Evolutionary conservation across 2,113 vertebrate species (phyloP).

Genomic region (Scomber colias): DNA sequence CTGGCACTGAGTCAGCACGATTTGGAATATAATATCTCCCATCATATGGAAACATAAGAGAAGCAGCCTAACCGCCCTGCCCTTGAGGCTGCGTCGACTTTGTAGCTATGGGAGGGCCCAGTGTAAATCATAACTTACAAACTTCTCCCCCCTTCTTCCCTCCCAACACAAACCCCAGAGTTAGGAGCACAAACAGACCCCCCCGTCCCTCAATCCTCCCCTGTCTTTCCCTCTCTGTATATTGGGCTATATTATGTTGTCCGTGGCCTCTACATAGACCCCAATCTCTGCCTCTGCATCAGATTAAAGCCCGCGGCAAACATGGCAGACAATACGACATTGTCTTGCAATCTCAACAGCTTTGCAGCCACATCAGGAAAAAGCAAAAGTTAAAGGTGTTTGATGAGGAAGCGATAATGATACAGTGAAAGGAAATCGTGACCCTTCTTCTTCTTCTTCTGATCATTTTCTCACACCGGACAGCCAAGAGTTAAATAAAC

Average conservation of each 20-base stretch:
- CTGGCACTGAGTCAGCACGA: conserved; percentile 84
- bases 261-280: conserved; percentile 50
- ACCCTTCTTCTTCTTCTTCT: conserved; percentile 15
- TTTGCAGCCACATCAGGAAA: conserved; percentile 16
- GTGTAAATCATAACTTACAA: conserved; percentile 77
- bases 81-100: conserved; percentile 55
- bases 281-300: conserved; percentile 66
- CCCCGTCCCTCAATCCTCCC: neutral
- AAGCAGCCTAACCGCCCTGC: conserved; percentile 63
- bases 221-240: neutral
- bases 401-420: conserved; percentile 65
- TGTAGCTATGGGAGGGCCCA: conserved; percentile 66
- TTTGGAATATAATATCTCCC: conserved; percentile 81
- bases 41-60: conserved; percentile 71
- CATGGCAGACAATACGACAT: conserved; percentile 70
- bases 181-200: conserved; percentile 62
- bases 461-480: conserved; percentile 16
- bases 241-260: conserved; percentile 44
- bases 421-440: conserved; percentile 49
- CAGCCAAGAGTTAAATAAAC: conserved; percentile 38
- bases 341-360: conserved; percentile 58
- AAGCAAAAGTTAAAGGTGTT: conserved; percentile 29
- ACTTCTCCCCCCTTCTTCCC: conserved; percentile 61
- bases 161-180: conserved; percentile 60
- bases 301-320: conserved; percentile 72